phyloP scores from a whole-genome alignment of 2,888 invertebrate species.

The Acleris cristana region DNA sequence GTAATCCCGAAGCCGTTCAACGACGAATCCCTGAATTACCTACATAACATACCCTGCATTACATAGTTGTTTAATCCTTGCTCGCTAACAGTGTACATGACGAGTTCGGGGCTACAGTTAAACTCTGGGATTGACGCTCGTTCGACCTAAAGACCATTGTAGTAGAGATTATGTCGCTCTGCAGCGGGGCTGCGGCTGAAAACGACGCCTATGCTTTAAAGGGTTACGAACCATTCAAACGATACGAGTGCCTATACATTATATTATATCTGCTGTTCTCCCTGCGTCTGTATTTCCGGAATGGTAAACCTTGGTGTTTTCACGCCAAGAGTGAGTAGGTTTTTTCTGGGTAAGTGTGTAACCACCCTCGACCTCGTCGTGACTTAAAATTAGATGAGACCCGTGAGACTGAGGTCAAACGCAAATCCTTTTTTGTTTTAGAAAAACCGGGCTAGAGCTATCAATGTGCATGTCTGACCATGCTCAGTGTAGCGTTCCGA shows the following conservation, averaged over 20 bases:
- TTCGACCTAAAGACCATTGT: conserved; percentile 63
- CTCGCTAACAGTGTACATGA: conserved; percentile 65
- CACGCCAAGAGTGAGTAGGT: too few species aligned
- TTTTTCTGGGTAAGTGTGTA: too few species aligned
- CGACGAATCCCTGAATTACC: conserved; percentile 78
- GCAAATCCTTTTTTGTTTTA: too few species aligned
- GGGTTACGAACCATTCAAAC: conserved; percentile 70
- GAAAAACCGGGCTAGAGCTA: too few species aligned
- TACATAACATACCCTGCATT: conserved; percentile 74
- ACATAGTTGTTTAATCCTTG: conserved; percentile 78
- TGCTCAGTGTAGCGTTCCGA: too few species aligned
- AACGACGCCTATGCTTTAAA: conserved; percentile 67
- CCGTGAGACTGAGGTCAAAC: too few species aligned
- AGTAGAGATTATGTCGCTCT: conserved; percentile 67
- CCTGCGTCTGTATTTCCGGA: too few species aligned
- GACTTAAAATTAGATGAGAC: too few species aligned
- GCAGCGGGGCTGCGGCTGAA: conserved; percentile 54
- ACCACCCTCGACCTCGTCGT: too few species aligned
- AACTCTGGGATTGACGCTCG: conserved; percentile 50
- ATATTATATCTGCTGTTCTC: conserved; percentile 52
- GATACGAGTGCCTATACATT: conserved; percentile 57
- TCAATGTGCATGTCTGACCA: too few species aligned
- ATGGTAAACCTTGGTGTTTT: too few species aligned
- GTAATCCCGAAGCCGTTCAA: conserved; percentile 82
- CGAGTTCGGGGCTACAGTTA: conserved; percentile 48